These are phyloP conservation scores for Cephalopholis sonnerati DNA, from an alignment of 2,113 vertebrate species.

Conservation along the genomic window DNA sequence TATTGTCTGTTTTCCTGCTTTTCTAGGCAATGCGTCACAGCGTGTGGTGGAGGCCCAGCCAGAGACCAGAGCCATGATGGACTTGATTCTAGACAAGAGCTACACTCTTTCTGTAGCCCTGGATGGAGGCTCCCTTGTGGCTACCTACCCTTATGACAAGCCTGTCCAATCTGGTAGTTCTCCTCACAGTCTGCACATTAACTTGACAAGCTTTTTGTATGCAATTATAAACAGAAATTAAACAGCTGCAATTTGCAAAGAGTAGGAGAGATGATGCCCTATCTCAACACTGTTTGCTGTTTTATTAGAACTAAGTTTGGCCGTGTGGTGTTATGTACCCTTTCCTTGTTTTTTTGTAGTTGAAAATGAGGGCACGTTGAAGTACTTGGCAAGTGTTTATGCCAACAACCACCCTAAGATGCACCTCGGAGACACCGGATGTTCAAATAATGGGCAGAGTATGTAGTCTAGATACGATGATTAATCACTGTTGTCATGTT, in stretches of 20 bases:
- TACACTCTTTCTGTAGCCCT: constrained; percentile 94
- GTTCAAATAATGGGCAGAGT: constrained; percentile 93
- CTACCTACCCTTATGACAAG: constrained; percentile 95
- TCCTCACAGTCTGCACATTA: not conserved
- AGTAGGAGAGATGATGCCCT: not conserved
- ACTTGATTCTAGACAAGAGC: constrained; percentile 90
- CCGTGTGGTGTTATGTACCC: not conserved
- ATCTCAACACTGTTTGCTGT: not conserved
- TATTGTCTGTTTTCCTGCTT: not conserved
- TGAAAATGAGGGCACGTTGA: constrained; percentile 94
- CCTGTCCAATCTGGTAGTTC: constrained; percentile 90
- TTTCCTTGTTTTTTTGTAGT: constrained; percentile 80
- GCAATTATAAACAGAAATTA: not conserved
- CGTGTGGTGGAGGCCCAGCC: constrained; percentile 84
- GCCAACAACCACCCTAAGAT: constrained; percentile 94
- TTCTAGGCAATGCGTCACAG: constrained; percentile 90
- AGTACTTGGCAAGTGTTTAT: constrained; percentile 94
- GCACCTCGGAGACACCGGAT: constrained; percentile 91
- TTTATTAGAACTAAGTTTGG: not conserved
- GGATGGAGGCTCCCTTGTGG: constrained; percentile 94
- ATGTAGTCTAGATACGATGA: constrained; percentile 45
- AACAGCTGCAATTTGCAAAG: not conserved
- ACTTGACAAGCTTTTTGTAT: constrained; percentile 7
- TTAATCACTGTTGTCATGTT: not conserved
- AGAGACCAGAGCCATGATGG: constrained; percentile 93